Evolutionary conservation across 2,888 invertebrate genomes (phyloP), one percentile per base, ranked within the genome.

Genomic region (Drosophila barbarae): DNA sequence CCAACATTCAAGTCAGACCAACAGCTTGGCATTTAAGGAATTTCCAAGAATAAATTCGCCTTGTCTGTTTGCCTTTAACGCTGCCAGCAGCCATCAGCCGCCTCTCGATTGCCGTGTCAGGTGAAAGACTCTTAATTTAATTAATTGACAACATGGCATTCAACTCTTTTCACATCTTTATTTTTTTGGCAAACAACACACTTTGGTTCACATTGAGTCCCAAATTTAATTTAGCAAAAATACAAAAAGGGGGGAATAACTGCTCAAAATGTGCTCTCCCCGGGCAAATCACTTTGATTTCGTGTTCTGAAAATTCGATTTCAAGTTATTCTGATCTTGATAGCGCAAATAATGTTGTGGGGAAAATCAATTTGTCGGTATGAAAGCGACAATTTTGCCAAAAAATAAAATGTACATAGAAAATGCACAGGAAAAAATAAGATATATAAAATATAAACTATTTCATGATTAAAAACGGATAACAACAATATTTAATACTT

Each of bases 51-150:
- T 64, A 68, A 70, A 72, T 77, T 70, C 56, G 69, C 54, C 73
- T 56, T 55, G 52, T 66, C 47, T 83, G 74, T 80, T 81, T 77
- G 72, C 57, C 64, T 79, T 52, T 53, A 83, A 74, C 66, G 58
- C 36, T 18, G 58, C 21, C 71, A 36, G 56, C 54, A 69, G 54
- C 34, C 55, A 15, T 6, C 23, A 21, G 21, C 8, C 13, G 10
- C 56, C 21, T 32, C 41, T 52, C 42, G 51, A 65, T 56, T 59
- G 56, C 56, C 39, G 21, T 59, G 54, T 63, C 70, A 30, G 54
- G 53, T 53, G 30, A 38, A 70, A 77, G 59, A 26, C 50, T 63
- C 68, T 64, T 53, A 53, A 69, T 77, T 67, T 52, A 60, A 74
- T 77, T 74, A 75, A 80, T 63, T 80, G 74, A 47, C 51, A 51